These are phyloP conservation scores for Pogonomyrmex barbatus DNA, from an alignment of 1,140 invertebrate species.

Conservation along the genomic window DNA sequence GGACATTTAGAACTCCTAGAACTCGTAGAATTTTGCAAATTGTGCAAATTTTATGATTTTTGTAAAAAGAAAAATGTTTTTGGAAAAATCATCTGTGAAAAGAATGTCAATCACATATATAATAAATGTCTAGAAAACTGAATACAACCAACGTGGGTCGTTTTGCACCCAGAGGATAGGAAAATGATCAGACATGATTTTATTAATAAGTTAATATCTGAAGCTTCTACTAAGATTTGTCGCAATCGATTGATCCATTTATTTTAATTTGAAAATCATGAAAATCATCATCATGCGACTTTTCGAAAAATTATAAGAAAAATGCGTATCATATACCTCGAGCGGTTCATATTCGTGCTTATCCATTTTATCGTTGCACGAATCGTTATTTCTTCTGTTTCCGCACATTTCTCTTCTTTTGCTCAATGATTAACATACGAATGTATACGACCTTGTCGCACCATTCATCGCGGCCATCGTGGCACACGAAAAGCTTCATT, in stretches of 20 bases:
- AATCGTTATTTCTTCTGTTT: conserved; percentile 72
- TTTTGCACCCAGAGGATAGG: no score
- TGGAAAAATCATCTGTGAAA: background rate
- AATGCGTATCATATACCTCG: conserved; percentile 5
- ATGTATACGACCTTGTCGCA: conserved; percentile 82
- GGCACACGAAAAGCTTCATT: conserved; percentile 60
- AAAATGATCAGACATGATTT: no score
- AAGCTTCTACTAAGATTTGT: no score
- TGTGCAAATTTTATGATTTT: background rate
- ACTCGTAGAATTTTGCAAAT: background rate
- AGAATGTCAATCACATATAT: background rate
- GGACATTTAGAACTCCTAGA: background rate
- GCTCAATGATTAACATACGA: conserved; percentile 81
- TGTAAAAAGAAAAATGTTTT: background rate
- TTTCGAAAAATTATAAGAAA: background rate
- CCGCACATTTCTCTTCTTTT: conserved; percentile 70
- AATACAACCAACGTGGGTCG: no score
- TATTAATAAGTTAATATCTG: no score
- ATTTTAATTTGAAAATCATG: no score
- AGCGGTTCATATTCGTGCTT: conserved; percentile 73
- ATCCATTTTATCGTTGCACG: conserved; percentile 74
- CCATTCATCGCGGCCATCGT: conserved; percentile 73
- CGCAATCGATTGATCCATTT: no score
- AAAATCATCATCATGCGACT: no score
- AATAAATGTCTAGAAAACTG: background rate